These are phyloP conservation scores for Caenorhabditis afra DNA, from an alignment of 2,888 invertebrate genomes.

Conservation along the genomic window DNA sequence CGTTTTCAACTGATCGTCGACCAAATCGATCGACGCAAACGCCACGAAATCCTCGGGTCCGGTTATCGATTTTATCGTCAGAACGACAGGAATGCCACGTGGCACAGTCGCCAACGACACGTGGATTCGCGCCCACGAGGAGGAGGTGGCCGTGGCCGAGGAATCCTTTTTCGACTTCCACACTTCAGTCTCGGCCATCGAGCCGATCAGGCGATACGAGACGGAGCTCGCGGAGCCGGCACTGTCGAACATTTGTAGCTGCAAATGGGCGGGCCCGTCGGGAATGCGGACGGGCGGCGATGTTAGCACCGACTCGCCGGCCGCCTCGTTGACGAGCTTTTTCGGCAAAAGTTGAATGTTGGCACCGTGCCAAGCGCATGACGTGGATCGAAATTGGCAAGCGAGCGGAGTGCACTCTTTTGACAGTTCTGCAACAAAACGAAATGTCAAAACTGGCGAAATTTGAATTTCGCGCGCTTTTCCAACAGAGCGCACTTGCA, in stretches of 20 bases:
- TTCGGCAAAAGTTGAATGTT: slow-evolving; percentile 41
- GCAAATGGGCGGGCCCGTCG: slow-evolving; percentile 13
- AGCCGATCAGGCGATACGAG: slow-evolving; percentile 28
- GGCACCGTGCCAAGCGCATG: slow-evolving; percentile 33
- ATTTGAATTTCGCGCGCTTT: too few species aligned
- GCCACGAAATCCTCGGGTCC: slow-evolving; percentile 50
- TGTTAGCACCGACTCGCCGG: slow-evolving; percentile 32
- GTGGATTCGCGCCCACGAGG: slow-evolving; percentile 16
- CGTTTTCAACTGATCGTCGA: slow-evolving; percentile 23
- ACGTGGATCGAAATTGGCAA: slow-evolving; percentile 25
- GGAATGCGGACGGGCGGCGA: slow-evolving; percentile 29
- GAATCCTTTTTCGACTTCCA: slow-evolving; percentile 19
- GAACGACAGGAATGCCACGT: slow-evolving; percentile 27
- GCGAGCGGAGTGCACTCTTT: slow-evolving; percentile 22
- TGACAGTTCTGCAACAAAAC: slow-evolving; percentile 10
- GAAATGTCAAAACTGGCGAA: too few species aligned
- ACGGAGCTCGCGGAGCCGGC: slow-evolving; percentile 23
- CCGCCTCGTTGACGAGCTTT: slow-evolving; percentile 50
- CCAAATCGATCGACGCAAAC: slow-evolving; percentile 42
- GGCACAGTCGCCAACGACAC: slow-evolving; percentile 11
- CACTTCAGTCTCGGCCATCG: slow-evolving; percentile 24
- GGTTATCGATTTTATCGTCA: slow-evolving; percentile 21
- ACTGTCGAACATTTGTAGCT: slow-evolving; percentile 47
- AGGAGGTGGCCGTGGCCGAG: not conserved
- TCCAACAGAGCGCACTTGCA: too few species aligned